A percentile compares a stretch with the other conserved stretches of the same genome.
phyloP scores from a whole-genome alignment of 1,140 invertebrate species.

The Scaptomyza montana region DNA sequence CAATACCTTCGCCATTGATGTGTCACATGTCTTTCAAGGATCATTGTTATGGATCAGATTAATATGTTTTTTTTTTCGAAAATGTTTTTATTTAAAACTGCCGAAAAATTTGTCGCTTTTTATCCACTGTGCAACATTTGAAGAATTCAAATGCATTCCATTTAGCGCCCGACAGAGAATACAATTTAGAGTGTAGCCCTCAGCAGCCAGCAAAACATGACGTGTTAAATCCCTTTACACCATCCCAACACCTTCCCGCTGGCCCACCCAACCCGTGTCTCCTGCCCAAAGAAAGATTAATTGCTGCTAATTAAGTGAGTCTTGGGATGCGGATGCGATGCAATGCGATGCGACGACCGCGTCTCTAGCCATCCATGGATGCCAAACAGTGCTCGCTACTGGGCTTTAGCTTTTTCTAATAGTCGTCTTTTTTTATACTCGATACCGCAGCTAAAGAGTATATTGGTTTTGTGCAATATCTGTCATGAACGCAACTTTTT shows the following conservation, averaged over 20 bases:
- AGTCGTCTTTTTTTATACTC: constrained; percentile 7
- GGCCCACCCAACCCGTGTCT: neutral
- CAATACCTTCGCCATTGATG: too few relatives aligned
- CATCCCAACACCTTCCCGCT: neutral
- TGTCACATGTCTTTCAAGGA: too few relatives aligned
- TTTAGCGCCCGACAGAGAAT: constrained; percentile 24
- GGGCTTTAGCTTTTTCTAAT: constrained; percentile 24
- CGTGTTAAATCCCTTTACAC: constrained; percentile 1
- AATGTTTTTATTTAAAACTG: too few relatives aligned
- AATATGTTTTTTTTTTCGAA: too few relatives aligned
- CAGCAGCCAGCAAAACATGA: constrained; percentile 3
- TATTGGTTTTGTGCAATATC: too few relatives aligned
- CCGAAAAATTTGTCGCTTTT: too few relatives aligned
- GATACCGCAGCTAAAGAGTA: too few relatives aligned
- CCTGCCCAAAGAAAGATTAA: constrained; percentile 35
- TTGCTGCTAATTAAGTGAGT: constrained; percentile 55
- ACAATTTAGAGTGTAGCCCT: neutral
- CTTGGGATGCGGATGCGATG: constrained; percentile 22
- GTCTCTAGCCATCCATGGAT: constrained; percentile 15
- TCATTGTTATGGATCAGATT: too few relatives aligned
- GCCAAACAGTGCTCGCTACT: constrained; percentile 13
- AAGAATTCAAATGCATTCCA: constrained; percentile 31
- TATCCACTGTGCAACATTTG: neutral
- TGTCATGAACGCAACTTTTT: too few relatives aligned
- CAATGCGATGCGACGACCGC: constrained; percentile 4